Evolutionary conservation across 2,888 invertebrate species (phyloP).

Genomic region (Hyles lineata): DNA sequence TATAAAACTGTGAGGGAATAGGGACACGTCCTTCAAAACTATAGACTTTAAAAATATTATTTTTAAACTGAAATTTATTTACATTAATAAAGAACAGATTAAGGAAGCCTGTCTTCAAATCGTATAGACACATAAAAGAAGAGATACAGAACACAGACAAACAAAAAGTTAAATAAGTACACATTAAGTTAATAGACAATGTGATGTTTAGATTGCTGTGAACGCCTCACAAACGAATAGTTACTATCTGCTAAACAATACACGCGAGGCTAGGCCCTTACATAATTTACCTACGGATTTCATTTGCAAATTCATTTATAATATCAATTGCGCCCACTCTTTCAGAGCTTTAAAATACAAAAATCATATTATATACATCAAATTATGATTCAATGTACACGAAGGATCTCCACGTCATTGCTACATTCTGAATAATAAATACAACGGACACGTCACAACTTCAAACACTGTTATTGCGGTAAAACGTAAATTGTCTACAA

Average conservation of each 20-base stretch:
- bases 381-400: conserved; percentile 78
- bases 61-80: neutral
- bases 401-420: conserved; percentile 35
- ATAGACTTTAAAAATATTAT: neutral
- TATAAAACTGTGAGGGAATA: neutral
- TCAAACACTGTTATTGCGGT: neutral
- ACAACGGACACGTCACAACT: conserved; percentile 7
- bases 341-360: conserved; percentile 70
- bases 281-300: conserved; percentile 55
- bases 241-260: conserved; percentile 50
- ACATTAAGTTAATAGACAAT: neutral
- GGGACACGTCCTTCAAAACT: conserved; percentile 1
- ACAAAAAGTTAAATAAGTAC: neutral
- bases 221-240: conserved; percentile 27
- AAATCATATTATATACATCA: conserved; percentile 77
- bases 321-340: conserved; percentile 55
- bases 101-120: neutral
- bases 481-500: conserved; percentile 16
- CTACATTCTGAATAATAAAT: conserved; percentile 34
- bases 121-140: neutral
- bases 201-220: conserved; percentile 7
- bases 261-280: conserved; percentile 63
- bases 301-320: conserved; percentile 39
- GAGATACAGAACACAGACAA: neutral
- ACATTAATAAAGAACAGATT: neutral